A percentile compares a stretch with the other conserved stretches of the same genome.
These are phyloP conservation scores for Sweltsa coloradensis DNA, from an alignment of 1,140 invertebrate genomes.

Conservation along the genomic window DNA sequence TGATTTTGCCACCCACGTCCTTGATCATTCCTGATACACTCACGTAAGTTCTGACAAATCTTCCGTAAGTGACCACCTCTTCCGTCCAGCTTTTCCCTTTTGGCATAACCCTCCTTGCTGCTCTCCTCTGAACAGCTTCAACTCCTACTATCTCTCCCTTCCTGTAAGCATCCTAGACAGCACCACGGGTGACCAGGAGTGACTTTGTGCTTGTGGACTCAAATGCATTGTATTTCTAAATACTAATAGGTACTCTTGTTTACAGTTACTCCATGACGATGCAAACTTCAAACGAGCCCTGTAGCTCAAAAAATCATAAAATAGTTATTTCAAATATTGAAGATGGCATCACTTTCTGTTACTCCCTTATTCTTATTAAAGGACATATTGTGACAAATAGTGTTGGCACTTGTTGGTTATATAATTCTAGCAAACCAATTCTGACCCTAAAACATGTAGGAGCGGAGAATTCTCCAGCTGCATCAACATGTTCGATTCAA, in stretches of 20 bases:
- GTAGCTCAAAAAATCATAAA: conserved; percentile 1
- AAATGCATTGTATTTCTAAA: too few species aligned
- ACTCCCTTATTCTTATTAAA: conserved; percentile 11
- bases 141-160: not conserved
- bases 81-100: too few species aligned
- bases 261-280: too few species aligned
- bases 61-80: too few species aligned
- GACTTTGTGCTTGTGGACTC: not conserved
- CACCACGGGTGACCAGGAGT: not conserved
- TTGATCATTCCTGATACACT: too few species aligned
- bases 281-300: not conserved
- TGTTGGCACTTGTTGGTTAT: not conserved
- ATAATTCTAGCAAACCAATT: not conserved
- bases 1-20: too few species aligned
- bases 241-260: too few species aligned
- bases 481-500: conserved; percentile 7
- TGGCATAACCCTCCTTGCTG: not conserved
- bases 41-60: too few species aligned
- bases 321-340: conserved; percentile 10
- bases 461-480: not conserved
- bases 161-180: not conserved
- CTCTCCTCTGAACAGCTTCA: not conserved
- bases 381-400: conserved; percentile 1
- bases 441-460: not conserved
- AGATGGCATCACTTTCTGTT: conserved; percentile 7